Evolutionary conservation across 2,113 vertebrate genomes (phyloP).

Genomic region (Probosciger aterrimus): DNA sequence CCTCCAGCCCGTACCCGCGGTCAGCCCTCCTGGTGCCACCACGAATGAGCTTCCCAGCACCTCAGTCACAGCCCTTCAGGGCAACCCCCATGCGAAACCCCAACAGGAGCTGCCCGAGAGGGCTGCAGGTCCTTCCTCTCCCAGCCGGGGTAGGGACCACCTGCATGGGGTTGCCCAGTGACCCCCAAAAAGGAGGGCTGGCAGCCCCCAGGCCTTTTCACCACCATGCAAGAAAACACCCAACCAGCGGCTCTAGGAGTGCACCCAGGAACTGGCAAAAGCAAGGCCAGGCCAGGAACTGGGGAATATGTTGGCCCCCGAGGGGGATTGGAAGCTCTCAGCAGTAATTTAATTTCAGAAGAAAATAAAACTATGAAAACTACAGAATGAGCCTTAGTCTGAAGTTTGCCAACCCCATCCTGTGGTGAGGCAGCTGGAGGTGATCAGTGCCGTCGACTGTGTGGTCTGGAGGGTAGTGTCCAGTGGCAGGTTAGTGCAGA

Average conservation of each 20-base stretch:
- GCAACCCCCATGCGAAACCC: neutral
- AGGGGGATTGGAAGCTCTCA: neutral
- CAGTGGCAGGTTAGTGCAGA: neutral
- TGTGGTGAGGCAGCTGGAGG: neutral
- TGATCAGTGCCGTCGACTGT: neutral
- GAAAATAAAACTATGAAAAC: neutral
- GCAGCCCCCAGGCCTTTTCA: neutral
- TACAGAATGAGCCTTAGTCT: neutral
- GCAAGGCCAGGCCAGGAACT: neutral
- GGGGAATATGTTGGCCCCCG: neutral
- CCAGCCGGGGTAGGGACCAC: too few species aligned
- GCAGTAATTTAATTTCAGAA: neutral
- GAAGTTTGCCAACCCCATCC: neutral
- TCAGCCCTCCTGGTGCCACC: neutral
- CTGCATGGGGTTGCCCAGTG: neutral
- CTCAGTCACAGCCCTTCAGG: neutral
- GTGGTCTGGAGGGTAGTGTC: neutral
- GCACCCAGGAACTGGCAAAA: neutral
- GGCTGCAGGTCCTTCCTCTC: neutral
- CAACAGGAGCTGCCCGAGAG: neutral
- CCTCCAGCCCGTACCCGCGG: neutral
- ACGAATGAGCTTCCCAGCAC: neutral
- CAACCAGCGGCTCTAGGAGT: neutral
- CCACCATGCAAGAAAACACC: neutral
- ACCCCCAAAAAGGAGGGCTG: neutral